Base-by-base conservation (phyloP, 2,113 vertebrate genomes). In the Paratilapia polleni region DNA sequence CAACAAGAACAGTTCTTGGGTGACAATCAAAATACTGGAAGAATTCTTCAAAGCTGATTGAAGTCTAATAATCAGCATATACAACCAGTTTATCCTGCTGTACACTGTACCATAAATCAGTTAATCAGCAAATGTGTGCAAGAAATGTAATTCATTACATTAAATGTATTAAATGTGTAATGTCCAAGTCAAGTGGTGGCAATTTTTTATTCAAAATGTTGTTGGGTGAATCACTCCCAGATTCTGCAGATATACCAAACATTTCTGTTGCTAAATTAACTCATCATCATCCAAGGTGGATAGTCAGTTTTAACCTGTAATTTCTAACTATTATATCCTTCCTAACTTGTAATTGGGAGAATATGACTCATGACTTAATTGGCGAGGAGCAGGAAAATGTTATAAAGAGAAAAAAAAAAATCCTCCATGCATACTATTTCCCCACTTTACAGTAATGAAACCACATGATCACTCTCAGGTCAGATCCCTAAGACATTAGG, bases 351-450 rank as follows among this genome's bases (percentile, higher is more conserved):
- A 82, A 87, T 88, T 86, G 73, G 22, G 66, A 79, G 64, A 6
- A 8, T 8, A 2, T 87, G 88, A 90, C 64, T 87, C 87, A 91
- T 1, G 64, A 54, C 31, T 75, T 85, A 83, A 90, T 73, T 47
- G 43, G 11, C 6, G 6, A 77, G 66, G 38, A 84, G 75, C 11
- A 24, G 76, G 58, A 61, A 82, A 73, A 84, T 22, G 52, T 81
- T 66, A 60, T 73, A 41, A 57, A n/a, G 77, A 31, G 26, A 54
- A 17, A 80, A 41, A 80, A 0, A 66, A 52, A 34, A 64, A 20
- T 58, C 26, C 61, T 57, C 17, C 59, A 5, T 58, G 4, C 2
- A 24, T 70, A 49, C 75, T 61, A 70, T 91, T 84, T 47, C 81
- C 77, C 60, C 82, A 70, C 77, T 85, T 87, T 73, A 80, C 76